Conservation (phyloP, 2,113 vertebrate species). For the Vulpes lagopus region DNA sequence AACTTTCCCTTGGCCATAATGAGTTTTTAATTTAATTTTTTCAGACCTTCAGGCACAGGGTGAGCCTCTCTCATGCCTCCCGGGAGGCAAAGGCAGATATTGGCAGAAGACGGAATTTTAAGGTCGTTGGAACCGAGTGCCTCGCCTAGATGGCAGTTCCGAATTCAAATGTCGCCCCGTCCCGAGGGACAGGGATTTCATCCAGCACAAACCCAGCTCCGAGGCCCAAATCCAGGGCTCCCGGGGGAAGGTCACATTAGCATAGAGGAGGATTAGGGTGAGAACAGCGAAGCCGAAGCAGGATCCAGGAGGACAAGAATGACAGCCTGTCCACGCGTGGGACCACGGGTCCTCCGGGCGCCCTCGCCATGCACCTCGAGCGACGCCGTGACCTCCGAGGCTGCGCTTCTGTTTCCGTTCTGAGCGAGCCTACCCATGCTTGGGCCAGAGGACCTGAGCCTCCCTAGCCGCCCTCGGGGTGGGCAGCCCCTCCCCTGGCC, state of each 20-base stretch:
- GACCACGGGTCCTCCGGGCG: accelerated
- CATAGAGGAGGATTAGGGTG: background rate
- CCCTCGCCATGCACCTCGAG: accelerated
- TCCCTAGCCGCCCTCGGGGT: background rate
- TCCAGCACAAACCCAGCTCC: background rate
- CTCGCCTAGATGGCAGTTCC: background rate
- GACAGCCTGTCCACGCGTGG: background rate
- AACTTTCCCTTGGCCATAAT: constrained; percentile 65
- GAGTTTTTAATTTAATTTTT: constrained; percentile 79
- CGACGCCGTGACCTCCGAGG: accelerated
- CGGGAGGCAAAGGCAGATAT: constrained; percentile 6
- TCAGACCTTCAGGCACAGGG: constrained; percentile 62
- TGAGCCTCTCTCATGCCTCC: constrained; percentile 52
- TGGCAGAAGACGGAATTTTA: constrained; percentile 39
- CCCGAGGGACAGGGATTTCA: background rate
- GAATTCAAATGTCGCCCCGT: constrained; percentile 31
- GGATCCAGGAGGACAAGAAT: background rate
- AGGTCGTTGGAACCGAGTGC: background rate
- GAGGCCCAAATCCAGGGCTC: constrained; percentile 51
- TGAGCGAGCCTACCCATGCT: background rate
- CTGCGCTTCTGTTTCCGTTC: constrained; percentile 44
- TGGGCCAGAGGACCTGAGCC: constrained; percentile 55
- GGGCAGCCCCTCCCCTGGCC: background rate
- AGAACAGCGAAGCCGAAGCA: background rate
- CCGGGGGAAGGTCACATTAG: constrained; percentile 54